Evolutionary conservation across 2,888 invertebrate genomes (phyloP), one percentile per base, ranked within the genome.

Genomic region (Allacma fusca): DNA sequence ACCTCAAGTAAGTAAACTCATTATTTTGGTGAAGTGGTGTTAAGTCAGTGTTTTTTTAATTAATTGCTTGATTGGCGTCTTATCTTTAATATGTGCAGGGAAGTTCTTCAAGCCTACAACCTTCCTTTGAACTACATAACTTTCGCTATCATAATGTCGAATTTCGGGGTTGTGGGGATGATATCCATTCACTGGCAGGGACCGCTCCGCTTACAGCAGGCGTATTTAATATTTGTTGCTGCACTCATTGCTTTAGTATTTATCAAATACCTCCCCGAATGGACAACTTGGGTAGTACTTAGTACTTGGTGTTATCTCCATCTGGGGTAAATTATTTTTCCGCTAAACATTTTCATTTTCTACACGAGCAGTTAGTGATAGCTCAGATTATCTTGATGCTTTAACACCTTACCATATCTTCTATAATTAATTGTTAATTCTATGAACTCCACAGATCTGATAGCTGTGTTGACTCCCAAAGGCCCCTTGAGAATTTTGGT

Each of bases 121-220:
- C 91, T 98, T 85, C 95, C 98, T 2, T 93, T 98, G 92, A 99
- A 99, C 88, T 93, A 93, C 86, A 92, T 97, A 81, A 96, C 97
- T 0, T 89, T 97, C 68, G 87, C 91, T 1, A 88, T 99, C 80
- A 89, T 94, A 50, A 92, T 98, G 91, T 98, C 98, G 97, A 99
- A 99, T 88, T 98, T 98, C 88, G 98, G 96, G 75, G 92, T 95
- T 75, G 91, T 95, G 86, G 99, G 99, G 28, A 98, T 99, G 96
- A 93, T 98, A 81, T 95, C 95, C 84, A 98, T 99, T 82, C 99
- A 99, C 87, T 99, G 99, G 98, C 94, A 96, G 87, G 98, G 98
- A 0, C 99, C 99, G 0, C 88, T 99, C 80, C 88, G 93, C 28
- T 88, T 99, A 57, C 99, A 99, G 86, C 95, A 96, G 87, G 96